Base-by-base conservation (phyloP, 1,140 invertebrate species). In the Drosophila sp. region DNA sequence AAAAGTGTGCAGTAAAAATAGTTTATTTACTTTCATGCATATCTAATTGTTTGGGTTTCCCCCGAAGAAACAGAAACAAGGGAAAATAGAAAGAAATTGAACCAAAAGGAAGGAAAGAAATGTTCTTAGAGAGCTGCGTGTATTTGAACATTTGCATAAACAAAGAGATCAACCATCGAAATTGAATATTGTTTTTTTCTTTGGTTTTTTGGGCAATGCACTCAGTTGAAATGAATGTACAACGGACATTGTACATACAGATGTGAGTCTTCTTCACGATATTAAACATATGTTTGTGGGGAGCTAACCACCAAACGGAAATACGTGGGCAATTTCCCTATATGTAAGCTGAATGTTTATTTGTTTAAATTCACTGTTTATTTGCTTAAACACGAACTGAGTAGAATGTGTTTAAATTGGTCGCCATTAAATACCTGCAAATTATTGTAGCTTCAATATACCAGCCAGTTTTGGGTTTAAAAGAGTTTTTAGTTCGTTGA, bases 61-160 rank as follows among this genome's bases (percentile, higher is more conserved):
- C 76, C 69, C 67, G 66, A 54, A 63, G 63, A 40, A 66, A 61
- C 40, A 61, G 60, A 66, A 33, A 60, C 30, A 38, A 4, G 44
- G 23, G n/a, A 50, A 50, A 50, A 25, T 27, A 50, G 23, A 25
- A 25, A 57, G 5, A 73, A 72, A 73, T 65, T 56, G 33, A 44
- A 41, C 29, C 35, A 69, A 58, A 83, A 50, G 23, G 23, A 50
- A 50, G 25, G 44, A 50, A 50, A 50, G 17, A 25, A 70, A 54
- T 62, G 11, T 58, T 66, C 67, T 57, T 38, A 25, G 7, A 30
- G 11, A 41, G 23, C 57, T 30, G 56, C 32, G 47, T 72, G 50
- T 72, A 66, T 60, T 57, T 63, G 25, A 54, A 55, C 76, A 86
- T 86, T 86, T 87, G 84, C 84, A 86, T 86, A 87, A 86, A 83